Percentiles rank a stretch among this genome's conserved stretches.
Evolutionary conservation across 2,113 vertebrate genomes (phyloP).

Genomic region (Neodontobutis hainanensis): DNA sequence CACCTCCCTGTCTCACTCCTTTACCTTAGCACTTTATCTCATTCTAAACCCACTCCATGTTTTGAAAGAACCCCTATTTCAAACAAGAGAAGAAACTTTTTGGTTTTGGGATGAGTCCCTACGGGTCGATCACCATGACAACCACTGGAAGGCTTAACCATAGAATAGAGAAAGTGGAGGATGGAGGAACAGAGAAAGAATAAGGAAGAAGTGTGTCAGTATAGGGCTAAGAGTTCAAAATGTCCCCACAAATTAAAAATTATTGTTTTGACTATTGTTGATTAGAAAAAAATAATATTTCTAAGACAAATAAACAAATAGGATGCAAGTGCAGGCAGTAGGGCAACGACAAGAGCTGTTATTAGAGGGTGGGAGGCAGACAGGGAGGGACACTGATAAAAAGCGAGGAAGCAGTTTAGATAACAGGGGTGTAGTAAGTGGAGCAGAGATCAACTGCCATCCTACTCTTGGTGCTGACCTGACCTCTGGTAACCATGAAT

Average conservation of each 20-base stretch:
- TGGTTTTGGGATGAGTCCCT: slow-evolving; percentile 77
- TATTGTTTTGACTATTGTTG: no score
- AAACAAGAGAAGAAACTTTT: slow-evolving; percentile 72
- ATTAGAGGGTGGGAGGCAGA: slow-evolving; percentile 8
- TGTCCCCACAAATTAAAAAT: not conserved
- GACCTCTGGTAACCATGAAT: slow-evolving; percentile 28
- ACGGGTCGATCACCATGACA: slow-evolving; percentile 76
- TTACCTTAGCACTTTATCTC: slow-evolving; percentile 9
- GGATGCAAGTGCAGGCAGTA: not conserved
- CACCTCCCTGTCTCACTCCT: slow-evolving; percentile 11
- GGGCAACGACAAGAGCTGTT: slow-evolving; percentile 7
- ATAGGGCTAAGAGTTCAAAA: not conserved
- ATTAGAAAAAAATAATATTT: no score
- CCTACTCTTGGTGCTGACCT: slow-evolving; percentile 17
- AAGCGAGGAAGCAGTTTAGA: slow-evolving; percentile 15
- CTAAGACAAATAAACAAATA: no score
- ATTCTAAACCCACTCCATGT: slow-evolving; percentile 12
- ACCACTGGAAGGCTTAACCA: slow-evolving; percentile 72
- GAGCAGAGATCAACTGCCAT: slow-evolving; percentile 11
- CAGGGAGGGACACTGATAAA: not conserved
- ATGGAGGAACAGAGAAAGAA: slow-evolving; percentile 20
- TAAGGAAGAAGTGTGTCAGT: slow-evolving; percentile 3
- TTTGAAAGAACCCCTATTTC: slow-evolving; percentile 68
- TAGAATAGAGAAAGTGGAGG: slow-evolving; percentile 63
- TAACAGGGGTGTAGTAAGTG: slow-evolving; percentile 17